Evolutionary conservation across 2,797 vertebrate species (phyloP), one percentile per base, ranked within the genome.

Genomic region (Enteromius afrohamiltoni): DNA sequence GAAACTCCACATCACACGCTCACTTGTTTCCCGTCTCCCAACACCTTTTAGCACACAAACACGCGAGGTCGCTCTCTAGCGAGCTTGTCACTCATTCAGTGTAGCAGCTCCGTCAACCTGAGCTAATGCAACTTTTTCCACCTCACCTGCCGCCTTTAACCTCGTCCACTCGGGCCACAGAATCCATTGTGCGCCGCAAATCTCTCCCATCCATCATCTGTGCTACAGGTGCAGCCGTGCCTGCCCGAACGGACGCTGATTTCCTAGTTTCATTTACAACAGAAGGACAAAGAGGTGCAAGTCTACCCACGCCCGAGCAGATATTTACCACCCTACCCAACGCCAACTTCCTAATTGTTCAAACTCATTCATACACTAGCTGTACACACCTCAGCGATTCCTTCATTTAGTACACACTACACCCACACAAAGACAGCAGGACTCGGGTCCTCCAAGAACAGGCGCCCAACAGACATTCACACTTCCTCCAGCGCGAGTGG

Each of bases 91-190:
- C 85, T 87, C 85, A 86, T 88, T 89, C 87, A 81, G 78, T 87
- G 84, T 80, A 88, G 74, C 83, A 78, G 78, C 85, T 88, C 88
- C 40, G 34, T 80, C 71, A 81, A 77, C 80, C 85, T 83, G 47
- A 85, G 77, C 84, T 90, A 86, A 91, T 86, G 88, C 77, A 58
- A 75, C 82, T 78, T 85, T 88, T 85, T 77, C 80, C 58, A n/a
- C 74, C 80, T 87, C 85, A 83, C 68, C 85, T 86, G 87, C 77
- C 88, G 80, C 83, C 82, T 87, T 89, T 87, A 90, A 84, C 85
- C 71, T 84, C 68, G 49, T 49, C 75, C 64, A 65, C 31, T 76
- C 62, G 79, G 87, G 62, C 77, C 85, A 87, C 86, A 81, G 78
- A 85, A 82, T 85, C 79, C 34, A 77, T 82, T 82, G 79, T 64